A percentile compares a stretch with the other conserved stretches of the same genome.
These are phyloP conservation scores for Ennomos fuscantarius DNA, from an alignment of 2,888 invertebrate species.

Conservation along the genomic window DNA sequence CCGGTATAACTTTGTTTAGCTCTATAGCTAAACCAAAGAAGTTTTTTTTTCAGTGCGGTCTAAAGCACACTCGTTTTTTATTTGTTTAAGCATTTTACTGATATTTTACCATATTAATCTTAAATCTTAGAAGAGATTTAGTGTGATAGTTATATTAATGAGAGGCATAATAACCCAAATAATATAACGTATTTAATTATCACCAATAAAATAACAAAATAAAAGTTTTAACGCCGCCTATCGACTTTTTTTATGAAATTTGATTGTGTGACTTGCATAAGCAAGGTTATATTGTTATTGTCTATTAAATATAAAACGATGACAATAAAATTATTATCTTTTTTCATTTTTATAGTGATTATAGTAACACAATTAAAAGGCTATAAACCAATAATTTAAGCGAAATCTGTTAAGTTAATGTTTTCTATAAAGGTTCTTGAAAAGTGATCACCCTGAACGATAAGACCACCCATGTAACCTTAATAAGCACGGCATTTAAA, in stretches of 20 bases:
- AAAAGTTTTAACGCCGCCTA: background rate
- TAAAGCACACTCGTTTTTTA: too few species aligned
- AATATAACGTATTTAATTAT: background rate
- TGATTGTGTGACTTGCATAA: constrained; percentile 1
- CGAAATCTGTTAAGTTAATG: constrained; percentile 13
- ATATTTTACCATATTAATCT: background rate
- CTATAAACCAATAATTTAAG: constrained; percentile 13
- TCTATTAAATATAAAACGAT: constrained; percentile 18
- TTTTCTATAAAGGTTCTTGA: constrained; percentile 10
- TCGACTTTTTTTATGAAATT: constrained; percentile 24
- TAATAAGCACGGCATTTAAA: constrained; percentile 11
- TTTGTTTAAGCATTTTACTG: background rate
- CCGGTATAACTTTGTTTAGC: too few species aligned
- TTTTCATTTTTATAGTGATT: constrained; percentile 14
- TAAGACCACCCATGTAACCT: constrained; percentile 23
- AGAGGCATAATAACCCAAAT: constrained; percentile 1
- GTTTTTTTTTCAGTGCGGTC: too few species aligned
- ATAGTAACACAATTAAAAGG: constrained; percentile 21
- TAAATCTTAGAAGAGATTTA: too few species aligned
- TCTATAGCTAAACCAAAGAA: too few species aligned
- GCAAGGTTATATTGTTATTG: background rate
- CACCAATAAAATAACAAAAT: constrained; percentile 1
- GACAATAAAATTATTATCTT: constrained; percentile 22
- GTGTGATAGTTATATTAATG: background rate
- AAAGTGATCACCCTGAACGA: constrained; percentile 16